Conservation (phyloP, 2,113 vertebrate genomes). For the Puma concolor region DNA sequence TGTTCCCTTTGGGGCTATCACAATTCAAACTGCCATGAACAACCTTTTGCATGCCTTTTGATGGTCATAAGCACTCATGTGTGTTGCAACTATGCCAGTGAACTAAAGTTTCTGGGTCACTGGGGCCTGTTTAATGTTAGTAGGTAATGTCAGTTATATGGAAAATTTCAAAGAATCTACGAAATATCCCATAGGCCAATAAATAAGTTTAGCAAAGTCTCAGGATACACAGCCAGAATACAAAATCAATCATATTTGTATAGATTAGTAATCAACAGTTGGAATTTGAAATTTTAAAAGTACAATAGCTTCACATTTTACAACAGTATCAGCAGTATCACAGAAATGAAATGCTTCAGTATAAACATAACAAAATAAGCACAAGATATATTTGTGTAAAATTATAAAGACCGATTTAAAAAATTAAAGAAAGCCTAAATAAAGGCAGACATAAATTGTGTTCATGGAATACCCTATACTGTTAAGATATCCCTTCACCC, state of each 20-base stretch:
- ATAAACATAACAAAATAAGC: not conserved
- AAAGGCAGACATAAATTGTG: not conserved
- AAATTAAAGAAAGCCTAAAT: not conserved
- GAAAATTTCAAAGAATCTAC: not conserved
- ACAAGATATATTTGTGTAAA: not conserved
- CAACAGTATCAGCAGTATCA: not conserved
- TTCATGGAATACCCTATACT: not conserved
- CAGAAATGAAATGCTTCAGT: not conserved
- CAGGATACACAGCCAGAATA: not conserved
- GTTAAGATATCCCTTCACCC: not conserved
- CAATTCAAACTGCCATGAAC: not conserved
- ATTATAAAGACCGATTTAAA: not conserved
- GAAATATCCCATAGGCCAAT: not conserved
- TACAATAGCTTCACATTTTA: not conserved
- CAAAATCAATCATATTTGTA: not conserved
- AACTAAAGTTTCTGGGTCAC: not conserved
- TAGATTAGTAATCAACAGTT: not conserved
- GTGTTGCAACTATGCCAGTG: not conserved
- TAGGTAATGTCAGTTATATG: not conserved
- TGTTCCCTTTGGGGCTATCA: not conserved
- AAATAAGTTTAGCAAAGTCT: not conserved
- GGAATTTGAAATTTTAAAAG: not conserved
- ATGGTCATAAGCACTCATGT: not conserved
- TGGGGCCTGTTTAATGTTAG: not conserved
- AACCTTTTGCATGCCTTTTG: not conserved